Conservation (phyloP, 2,888 invertebrate species). For the Megastigmus dorsalis region DNA sequence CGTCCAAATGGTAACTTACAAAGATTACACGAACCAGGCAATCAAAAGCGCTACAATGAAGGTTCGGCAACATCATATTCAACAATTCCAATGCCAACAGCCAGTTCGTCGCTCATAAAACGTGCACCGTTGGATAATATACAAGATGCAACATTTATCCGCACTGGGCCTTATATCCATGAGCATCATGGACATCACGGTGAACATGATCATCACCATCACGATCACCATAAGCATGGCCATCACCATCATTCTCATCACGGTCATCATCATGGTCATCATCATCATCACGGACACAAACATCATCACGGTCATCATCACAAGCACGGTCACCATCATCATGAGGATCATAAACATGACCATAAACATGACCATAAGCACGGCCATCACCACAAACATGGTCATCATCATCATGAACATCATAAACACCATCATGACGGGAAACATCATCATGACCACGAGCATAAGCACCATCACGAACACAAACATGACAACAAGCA, state of each 20-base stretch:
- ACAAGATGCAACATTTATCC: conserved; percentile 13
- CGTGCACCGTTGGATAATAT: not conserved
- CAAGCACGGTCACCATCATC: conserved; percentile 32
- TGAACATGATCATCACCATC: conserved; percentile 10
- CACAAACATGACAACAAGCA: conserved; percentile 46
- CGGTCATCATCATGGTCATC: conserved; percentile 20
- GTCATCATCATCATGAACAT: conserved; percentile 45
- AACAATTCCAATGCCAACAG: not conserved
- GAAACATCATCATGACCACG: conserved; percentile 45
- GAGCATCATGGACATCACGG: not conserved
- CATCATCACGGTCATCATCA: conserved; percentile 27
- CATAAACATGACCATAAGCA: conserved; percentile 43
- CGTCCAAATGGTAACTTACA: not conserved
- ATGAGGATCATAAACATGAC: no score
- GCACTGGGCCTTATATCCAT: no score
- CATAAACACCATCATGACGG: conserved; percentile 43
- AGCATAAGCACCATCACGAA: conserved; percentile 41
- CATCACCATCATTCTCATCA: conserved; percentile 32
- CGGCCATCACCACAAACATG: conserved; percentile 42
- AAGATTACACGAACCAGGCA: not conserved
- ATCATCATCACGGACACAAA: conserved; percentile 33
- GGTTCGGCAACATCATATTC: not conserved
- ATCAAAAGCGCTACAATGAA: not conserved
- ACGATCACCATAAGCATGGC: conserved; percentile 20
- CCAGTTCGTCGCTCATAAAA: not conserved